Evolutionary conservation across 2,888 invertebrate species (phyloP), one percentile per base, ranked within the genome.

Genomic region (Beris chalybata): DNA sequence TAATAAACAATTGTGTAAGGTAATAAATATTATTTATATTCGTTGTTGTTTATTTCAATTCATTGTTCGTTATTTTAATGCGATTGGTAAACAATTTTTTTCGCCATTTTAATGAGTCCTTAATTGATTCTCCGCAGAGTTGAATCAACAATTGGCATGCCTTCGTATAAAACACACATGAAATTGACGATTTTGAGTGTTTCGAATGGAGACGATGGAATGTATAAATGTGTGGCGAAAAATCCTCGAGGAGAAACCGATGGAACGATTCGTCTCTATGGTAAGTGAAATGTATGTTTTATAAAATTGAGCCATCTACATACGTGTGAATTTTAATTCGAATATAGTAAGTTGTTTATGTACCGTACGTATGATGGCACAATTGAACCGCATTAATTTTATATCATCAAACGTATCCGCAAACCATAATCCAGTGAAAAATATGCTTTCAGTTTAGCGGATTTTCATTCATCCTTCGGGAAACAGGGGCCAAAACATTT

Each of bases 181-280:
- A 87, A 87, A 73, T 83, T 95, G 65, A 88, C 90, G 67, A 92
- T 95, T 73, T 83, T 85, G 74, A 88, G 90, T 78, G 89, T 95
- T 66, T 85, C 89, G 74, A 86, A 86, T 71, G 86, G 85, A 73
- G 95, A 95, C 81, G 93, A 91, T 77, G 94, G 93, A 30, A 91
- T 89, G 61, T 94, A 93, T 80, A 93, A 92, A 79, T 93, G 93
- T 73, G 87, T 80, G 52, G 81, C 94, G 47, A 94, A 94, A 81
- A 95, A 95, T 82, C 93, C 93, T 12, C 84, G 94, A 59, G 93
- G 94, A 67, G 93, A 93, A 77, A 93, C 93, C 2, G 93, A 94
- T 80, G 93, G 94, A 70, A 89, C 89, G 59, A 95, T 95, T 77
- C 85, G 92, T 72, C 84, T 95, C 71, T 93, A 94, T 82, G 91